Base-by-base conservation (phyloP, 2,888 invertebrate species). In the Amblyjoppa fuscipennis region DNA sequence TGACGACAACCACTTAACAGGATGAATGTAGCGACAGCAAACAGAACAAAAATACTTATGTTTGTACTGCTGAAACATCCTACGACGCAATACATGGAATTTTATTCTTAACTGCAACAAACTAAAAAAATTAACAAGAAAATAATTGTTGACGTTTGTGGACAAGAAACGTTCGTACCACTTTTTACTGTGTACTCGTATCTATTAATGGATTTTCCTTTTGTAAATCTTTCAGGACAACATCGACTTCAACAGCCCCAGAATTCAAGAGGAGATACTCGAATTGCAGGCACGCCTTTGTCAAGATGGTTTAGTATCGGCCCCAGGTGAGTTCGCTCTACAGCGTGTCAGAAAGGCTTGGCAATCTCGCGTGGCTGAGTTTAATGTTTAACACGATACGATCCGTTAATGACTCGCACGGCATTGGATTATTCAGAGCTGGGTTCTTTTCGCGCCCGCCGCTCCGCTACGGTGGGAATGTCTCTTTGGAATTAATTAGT, bases 171-270 rank as follows among this genome's bases (percentile, higher is more conserved):
- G 20, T 20, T 20, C 20, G 20, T 20, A 20, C 20, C 20, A 20
- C 20, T 20, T 20, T 20, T 20, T 20, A 20, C 20, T 25, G 20
- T 25, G 20, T 20, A 5, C 3, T 59, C 9, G 20, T 53, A 5
- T 53, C 6, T 20, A 59, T 61, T 16, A 20, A 75, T 64, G 41
- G n/a, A 49, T 31, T 4, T 38, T 20, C 20, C 7, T n/a, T 20
- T 20, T 20, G 9, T 25, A 66, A 6, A 34, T 13, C 78, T 90
- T 90, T 11, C 88, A 92, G 91, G 89, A 92, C 77, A 89, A 90
- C 81, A 86, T 88, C 41, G 92, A 91, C 74, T 90, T 91, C 79
- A 92, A 90, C 84, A 92, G 92, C 51, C 91, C 90, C 9, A 88
- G 74, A n/a, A 90, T 92, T 59, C 93, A 93, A 71, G 85, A 90